phyloP scores from a whole-genome alignment of 30 jellyfish, hydroid and myxozoan genomes.

The Phacellophora camtschatica region DNA sequence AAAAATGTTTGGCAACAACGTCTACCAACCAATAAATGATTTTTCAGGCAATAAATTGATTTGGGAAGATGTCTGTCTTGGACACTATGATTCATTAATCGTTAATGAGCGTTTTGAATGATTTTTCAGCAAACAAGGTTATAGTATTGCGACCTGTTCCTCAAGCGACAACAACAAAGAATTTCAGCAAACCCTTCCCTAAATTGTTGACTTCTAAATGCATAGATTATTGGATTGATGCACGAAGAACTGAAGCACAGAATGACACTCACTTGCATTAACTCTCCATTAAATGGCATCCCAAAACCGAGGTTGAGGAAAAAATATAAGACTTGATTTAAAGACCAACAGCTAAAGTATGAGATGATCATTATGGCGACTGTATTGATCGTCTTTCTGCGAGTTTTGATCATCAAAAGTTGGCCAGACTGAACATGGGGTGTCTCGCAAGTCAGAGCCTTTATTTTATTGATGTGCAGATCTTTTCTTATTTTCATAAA shows the following conservation, averaged over 20 bases:
- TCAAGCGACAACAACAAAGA: slow-evolving; percentile 14
- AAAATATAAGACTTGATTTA: slow-evolving; percentile 58
- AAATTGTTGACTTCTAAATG: slow-evolving; percentile 61
- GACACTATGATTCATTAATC: too few relatives aligned
- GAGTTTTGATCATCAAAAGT: slow-evolving; percentile 13
- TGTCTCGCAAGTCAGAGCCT: slow-evolving; percentile 17
- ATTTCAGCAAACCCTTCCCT: slow-evolving; percentile 47
- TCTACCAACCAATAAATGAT: too few relatives aligned
- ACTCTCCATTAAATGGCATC: slow-evolving; percentile 44
- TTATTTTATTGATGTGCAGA: slow-evolving; percentile 1
- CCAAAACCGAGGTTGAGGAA: slow-evolving; percentile 54
- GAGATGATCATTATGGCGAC: slow-evolving; percentile 45
- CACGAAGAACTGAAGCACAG: slow-evolving; percentile 79
- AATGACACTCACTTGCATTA: slow-evolving; percentile 60
- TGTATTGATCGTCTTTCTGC: slow-evolving; percentile 59
- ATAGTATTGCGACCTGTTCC: background rate
- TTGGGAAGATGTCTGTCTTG: too few relatives aligned
- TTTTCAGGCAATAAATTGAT: too few relatives aligned
- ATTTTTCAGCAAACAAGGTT: background rate
- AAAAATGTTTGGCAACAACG: too few relatives aligned
- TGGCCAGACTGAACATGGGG: slow-evolving; percentile 47
- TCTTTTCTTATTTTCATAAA: slow-evolving; percentile 50
- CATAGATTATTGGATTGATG: slow-evolving; percentile 75
- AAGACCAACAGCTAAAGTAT: slow-evolving; percentile 74
- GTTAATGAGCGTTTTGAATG: too few relatives aligned